Evolutionary conservation across 2,797 vertebrate species (phyloP).

Genomic region (Urophycis tenuis): DNA sequence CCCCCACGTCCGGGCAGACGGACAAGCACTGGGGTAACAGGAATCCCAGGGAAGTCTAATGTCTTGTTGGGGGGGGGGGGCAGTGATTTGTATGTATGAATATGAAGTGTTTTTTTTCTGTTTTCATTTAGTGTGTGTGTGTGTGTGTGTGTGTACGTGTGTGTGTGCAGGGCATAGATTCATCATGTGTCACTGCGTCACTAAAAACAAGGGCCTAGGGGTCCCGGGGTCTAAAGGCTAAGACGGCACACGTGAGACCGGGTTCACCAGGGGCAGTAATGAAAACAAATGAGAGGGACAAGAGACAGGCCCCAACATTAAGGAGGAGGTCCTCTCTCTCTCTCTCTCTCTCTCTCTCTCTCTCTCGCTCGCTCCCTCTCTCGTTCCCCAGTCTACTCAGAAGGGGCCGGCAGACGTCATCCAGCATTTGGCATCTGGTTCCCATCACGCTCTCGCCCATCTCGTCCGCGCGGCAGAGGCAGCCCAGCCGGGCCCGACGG

Average conservation of each 20-base stretch:
- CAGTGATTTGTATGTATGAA: too few species aligned
- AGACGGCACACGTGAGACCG: not conserved
- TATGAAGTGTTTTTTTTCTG: constrained; percentile 13
- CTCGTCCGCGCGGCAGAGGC: constrained; percentile 49
- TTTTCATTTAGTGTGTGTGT: constrained; percentile 24
- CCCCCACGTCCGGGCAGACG: constrained; percentile 16
- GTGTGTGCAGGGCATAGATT: constrained; percentile 20
- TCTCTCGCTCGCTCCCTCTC: not conserved
- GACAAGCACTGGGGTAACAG: constrained; percentile 20
- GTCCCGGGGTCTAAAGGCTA: not conserved
- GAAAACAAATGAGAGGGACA: constrained; percentile 28
- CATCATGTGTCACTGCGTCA: constrained; percentile 5
- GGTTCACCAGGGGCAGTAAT: constrained; percentile 15
- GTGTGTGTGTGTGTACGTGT: not conserved
- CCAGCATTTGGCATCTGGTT: constrained; percentile 60
- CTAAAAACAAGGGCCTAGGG: not conserved
- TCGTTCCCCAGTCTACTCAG: constrained; percentile 10
- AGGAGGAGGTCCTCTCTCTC: not conserved
- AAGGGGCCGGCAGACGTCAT: constrained; percentile 50
- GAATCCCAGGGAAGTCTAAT: constrained; percentile 42
- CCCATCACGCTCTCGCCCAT: constrained; percentile 46
- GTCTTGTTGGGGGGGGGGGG: constrained; percentile 40
- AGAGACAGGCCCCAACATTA: constrained; percentile 1
- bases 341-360: not conserved
- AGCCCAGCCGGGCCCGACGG: constrained; percentile 55